Evolutionary conservation across 1,140 invertebrate genomes (phyloP).

Genomic region (Drosophila nannoptera): DNA sequence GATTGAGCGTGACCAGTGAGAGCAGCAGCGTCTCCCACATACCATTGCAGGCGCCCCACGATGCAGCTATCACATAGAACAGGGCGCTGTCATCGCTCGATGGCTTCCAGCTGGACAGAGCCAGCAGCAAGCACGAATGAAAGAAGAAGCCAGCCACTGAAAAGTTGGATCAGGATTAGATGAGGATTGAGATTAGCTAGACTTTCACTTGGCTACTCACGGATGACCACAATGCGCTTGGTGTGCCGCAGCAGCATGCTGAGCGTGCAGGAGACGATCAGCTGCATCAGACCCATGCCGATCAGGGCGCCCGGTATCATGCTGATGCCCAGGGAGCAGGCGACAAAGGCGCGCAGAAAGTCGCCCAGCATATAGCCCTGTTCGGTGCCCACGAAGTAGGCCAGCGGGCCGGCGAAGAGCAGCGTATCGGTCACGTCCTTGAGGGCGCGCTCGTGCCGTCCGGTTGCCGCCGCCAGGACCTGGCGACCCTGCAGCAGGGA

Average conservation of each 20-base stretch:
- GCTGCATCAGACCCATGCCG: constrained; percentile 83
- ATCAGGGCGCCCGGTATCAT: constrained; percentile 83
- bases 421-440: constrained; percentile 78
- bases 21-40: constrained; percentile 84
- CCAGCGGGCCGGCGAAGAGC: constrained; percentile 82
- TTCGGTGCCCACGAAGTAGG: constrained; percentile 84
- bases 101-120: constrained; percentile 84
- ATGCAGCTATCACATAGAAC: constrained; percentile 85
- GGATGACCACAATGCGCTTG: constrained; percentile 83
- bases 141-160: constrained; percentile 84
- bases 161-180: constrained; percentile 27
- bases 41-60: constrained; percentile 86
- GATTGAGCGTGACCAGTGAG: constrained; percentile 74
- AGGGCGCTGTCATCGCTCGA: constrained; percentile 85
- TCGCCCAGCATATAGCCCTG: constrained; percentile 85
- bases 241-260: constrained; percentile 84
- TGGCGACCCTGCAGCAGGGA: constrained; percentile 79
- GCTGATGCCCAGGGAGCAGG: constrained; percentile 82
- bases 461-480: constrained; percentile 66
- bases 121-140: constrained; percentile 83
- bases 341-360: constrained; percentile 81
- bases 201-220: constrained; percentile 64
- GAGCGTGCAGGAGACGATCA: constrained; percentile 83
- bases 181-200: not conserved
- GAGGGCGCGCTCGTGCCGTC: constrained; percentile 41